Evolutionary conservation across 2,797 vertebrate species (phyloP).

Genomic region (Oophaga sylvatica): DNA sequence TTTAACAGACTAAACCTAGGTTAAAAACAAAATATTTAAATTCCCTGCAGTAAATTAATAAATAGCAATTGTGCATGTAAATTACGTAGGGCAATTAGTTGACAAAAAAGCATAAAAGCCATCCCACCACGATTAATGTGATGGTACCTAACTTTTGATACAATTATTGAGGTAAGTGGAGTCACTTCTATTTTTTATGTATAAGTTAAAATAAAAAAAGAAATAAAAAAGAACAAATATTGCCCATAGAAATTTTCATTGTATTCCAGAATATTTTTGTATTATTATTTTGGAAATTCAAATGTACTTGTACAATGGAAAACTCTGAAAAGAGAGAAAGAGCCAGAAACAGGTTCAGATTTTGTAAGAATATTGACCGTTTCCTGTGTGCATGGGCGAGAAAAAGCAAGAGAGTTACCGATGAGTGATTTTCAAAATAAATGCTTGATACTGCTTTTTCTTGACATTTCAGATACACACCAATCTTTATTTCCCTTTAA

Average conservation of each 20-base stretch:
- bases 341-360: not conserved
- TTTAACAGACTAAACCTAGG: too few relatives aligned
- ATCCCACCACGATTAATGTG: too few relatives aligned
- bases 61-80: too few relatives aligned
- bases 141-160: not conserved
- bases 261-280: not conserved
- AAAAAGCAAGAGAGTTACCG: not conserved
- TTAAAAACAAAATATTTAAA: too few relatives aligned
- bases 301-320: not conserved
- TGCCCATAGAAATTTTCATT: not conserved
- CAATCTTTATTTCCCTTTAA: constrained; percentile 40
- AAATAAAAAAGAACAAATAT: not conserved
- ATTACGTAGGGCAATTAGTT: too few relatives aligned
- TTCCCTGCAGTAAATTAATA: too few relatives aligned
- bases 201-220: not conserved
- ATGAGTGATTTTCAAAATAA: constrained; percentile 36
- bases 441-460: constrained; percentile 14
- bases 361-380: constrained; percentile 20
- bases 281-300: not conserved
- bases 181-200: not conserved
- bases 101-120: too few relatives aligned
- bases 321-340: not conserved
- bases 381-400: not conserved
- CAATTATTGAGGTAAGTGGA: not conserved
- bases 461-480: constrained; percentile 27